Evolutionary conservation across 1,140 invertebrate genomes (phyloP).

Genomic region (Schlechtendalia chinensis): DNA sequence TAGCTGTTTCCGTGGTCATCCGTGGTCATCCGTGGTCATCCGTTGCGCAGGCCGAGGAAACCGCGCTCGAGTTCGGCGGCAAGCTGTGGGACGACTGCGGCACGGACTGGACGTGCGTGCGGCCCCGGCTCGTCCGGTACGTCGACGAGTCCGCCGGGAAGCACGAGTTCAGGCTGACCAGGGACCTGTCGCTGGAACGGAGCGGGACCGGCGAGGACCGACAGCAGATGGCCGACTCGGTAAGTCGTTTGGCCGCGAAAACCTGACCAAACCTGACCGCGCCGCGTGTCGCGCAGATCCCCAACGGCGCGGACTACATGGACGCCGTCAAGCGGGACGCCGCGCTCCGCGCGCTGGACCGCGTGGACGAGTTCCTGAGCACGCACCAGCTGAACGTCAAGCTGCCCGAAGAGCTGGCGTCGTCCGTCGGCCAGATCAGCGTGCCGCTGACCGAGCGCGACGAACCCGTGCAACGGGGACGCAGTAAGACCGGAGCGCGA

Average conservation of each 20-base stretch:
- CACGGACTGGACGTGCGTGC: constrained; percentile 65
- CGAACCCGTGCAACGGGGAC: constrained; percentile 61
- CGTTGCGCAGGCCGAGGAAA: constrained; percentile 35
- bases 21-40: no score
- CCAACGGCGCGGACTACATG: constrained; percentile 22
- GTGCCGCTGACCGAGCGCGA: constrained; percentile 64
- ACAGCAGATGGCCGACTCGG: constrained; percentile 26
- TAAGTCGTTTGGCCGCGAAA: no score
- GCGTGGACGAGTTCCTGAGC: constrained; percentile 65
- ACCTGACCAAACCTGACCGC: no score
- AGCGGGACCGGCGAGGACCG: neutral
- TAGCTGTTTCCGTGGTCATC: no score
- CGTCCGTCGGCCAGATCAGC: constrained; percentile 64
- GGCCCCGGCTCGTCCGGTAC: constrained; percentile 73
- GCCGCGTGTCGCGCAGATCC: no score
- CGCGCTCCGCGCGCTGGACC: constrained; percentile 58
- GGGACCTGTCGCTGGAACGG: constrained; percentile 66
- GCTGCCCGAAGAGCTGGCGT: constrained; percentile 59
- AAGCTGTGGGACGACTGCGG: constrained; percentile 58
- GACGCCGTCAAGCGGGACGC: neutral
- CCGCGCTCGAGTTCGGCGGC: constrained; percentile 10
- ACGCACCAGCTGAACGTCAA: constrained; percentile 65
- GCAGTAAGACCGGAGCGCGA: no score
- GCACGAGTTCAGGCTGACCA: constrained; percentile 69
- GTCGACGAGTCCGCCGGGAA: constrained; percentile 66